Evolutionary conservation across 2,797 vertebrate species (phyloP).

Genomic region (Lacerta agilis): DNA sequence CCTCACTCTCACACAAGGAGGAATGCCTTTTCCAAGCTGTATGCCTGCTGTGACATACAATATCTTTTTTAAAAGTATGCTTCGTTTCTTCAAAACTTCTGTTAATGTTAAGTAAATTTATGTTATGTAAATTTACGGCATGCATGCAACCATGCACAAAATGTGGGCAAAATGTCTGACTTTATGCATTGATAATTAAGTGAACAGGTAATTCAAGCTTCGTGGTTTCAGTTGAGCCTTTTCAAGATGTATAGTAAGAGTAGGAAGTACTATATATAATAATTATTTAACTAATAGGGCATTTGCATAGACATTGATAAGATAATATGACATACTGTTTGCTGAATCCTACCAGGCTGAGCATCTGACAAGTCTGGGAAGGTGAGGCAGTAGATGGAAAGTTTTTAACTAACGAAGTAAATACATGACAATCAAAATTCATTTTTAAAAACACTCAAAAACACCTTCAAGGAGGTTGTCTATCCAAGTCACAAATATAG

Average conservation of each 20-base stretch:
- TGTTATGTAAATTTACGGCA: background rate
- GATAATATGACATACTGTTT: slow-evolving; percentile 33
- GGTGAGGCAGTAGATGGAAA: slow-evolving; percentile 21
- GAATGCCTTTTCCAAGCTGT: background rate
- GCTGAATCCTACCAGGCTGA: slow-evolving; percentile 25
- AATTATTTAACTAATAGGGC: background rate
- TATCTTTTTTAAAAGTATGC: background rate
- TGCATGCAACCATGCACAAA: background rate
- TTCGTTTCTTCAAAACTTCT: too few relatives aligned
- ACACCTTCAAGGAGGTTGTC: background rate
- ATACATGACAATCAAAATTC: slow-evolving; percentile 24
- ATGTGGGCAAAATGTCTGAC: background rate
- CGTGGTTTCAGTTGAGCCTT: background rate
- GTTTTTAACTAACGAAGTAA: slow-evolving; percentile 21
- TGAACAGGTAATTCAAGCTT: background rate
- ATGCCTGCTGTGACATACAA: too few relatives aligned
- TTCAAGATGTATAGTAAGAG: background rate
- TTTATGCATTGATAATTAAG: background rate
- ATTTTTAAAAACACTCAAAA: background rate
- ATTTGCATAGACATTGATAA: slow-evolving; percentile 27
- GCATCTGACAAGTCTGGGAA: slow-evolving; percentile 19
- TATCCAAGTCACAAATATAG: background rate
- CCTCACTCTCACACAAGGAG: background rate
- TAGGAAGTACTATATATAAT: background rate
- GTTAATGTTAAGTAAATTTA: too few relatives aligned